Evolutionary conservation across 2,888 invertebrate species (phyloP).

Genomic region (Rhaphigaster nebulosa): DNA sequence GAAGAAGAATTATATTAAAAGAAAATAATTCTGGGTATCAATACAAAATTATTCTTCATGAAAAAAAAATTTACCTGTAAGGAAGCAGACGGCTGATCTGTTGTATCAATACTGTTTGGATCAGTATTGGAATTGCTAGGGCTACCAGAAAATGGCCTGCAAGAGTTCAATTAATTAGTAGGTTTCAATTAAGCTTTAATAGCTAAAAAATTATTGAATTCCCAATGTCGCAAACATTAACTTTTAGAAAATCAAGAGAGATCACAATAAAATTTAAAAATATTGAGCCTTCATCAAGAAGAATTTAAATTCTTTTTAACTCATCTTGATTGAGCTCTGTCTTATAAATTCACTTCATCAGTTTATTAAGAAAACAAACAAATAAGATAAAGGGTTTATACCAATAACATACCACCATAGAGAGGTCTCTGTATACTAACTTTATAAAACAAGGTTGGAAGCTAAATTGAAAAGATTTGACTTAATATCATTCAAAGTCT

Average conservation of each 20-base stretch:
- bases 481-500: too few species aligned
- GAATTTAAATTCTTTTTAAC: too few species aligned
- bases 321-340: too few species aligned
- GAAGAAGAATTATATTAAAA: not conserved
- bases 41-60: not conserved
- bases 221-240: not conserved
- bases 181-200: not conserved
- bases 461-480: too few species aligned
- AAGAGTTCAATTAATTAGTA: not conserved
- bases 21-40: not conserved
- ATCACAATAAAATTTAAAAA: too few species aligned
- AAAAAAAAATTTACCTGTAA: not conserved
- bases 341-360: too few species aligned
- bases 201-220: not conserved
- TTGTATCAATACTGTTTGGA: not conserved
- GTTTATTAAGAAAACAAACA: not conserved
- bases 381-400: not conserved
- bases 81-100: conserved; percentile 27
- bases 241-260: too few species aligned
- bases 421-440: too few species aligned
- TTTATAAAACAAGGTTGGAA: too few species aligned
- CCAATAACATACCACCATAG: too few species aligned
- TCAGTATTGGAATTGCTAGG: conserved; percentile 14
- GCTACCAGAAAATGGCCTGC: conserved; percentile 47
- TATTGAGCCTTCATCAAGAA: too few species aligned